Percentiles rank a stretch among this genome's conserved stretches.
Conservation (phyloP, 2,113 vertebrate species). For the Ctenodactylus gundi region DNA sequence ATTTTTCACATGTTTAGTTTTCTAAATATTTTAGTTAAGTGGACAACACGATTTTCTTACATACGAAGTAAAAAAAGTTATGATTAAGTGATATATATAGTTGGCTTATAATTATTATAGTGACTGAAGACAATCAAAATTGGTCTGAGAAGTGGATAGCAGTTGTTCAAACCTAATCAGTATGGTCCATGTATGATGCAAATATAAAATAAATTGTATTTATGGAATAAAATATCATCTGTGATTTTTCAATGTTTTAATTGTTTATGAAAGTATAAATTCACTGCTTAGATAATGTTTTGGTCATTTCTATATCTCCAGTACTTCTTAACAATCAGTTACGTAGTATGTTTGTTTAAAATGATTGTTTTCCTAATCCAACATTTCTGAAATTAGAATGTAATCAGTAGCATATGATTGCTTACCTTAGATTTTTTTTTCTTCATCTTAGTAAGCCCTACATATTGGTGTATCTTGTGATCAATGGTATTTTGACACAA, state of each 20-base stretch:
- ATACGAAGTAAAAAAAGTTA: too few relatives aligned
- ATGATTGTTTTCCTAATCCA: constrained; percentile 20
- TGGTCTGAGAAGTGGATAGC: neutral
- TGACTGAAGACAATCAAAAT: neutral
- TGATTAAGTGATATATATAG: neutral
- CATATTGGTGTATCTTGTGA: neutral
- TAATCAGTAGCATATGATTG: neutral
- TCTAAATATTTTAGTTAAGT: neutral
- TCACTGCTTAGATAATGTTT: neutral
- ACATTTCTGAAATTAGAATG: neutral
- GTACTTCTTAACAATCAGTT: neutral
- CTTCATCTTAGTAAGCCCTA: neutral
- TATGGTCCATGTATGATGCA: neutral
- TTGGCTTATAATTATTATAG: neutral
- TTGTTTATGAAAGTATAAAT: neutral
- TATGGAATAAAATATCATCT: neutral
- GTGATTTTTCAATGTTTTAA: neutral
- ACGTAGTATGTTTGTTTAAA: neutral
- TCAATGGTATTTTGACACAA: neutral
- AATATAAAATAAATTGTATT: neutral
- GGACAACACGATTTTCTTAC: neutral
- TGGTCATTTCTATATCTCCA: neutral
- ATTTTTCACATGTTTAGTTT: neutral
- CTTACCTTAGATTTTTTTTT: neutral
- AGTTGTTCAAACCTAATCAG: neutral